A percentile compares a stretch with the other conserved stretches of the same genome.
These are phyloP conservation scores for Aphrocallistes beatrix DNA, from an alignment of 37 sponge, comb jelly and placozoan species.

Conservation along the genomic window DNA sequence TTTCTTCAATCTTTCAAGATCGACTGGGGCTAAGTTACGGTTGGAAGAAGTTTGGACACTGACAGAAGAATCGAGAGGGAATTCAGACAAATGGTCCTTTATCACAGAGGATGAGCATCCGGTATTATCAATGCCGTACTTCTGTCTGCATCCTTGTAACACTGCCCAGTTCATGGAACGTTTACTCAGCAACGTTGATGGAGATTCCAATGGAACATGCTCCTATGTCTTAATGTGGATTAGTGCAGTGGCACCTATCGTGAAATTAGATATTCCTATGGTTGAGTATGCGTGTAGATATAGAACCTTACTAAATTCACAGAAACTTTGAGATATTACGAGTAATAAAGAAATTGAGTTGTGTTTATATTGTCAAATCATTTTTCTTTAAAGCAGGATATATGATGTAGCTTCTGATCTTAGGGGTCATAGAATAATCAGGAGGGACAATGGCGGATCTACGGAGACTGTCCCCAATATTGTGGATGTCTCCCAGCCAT, in stretches of 20 bases:
- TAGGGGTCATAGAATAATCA: too few species aligned
- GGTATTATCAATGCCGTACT: constrained; percentile 53
- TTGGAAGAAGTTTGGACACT: constrained; percentile 59
- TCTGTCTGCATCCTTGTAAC: constrained; percentile 80
- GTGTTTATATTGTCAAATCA: too few species aligned
- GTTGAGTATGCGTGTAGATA: too few species aligned
- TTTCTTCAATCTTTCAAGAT: constrained; percentile 51
- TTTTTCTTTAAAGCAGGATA: too few species aligned
- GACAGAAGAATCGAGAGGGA: constrained; percentile 17
- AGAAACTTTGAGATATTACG: too few species aligned
- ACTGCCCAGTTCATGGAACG: constrained; percentile 56
- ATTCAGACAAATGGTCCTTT: constrained; percentile 33
- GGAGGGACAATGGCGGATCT: too few species aligned
- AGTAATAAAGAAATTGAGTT: too few species aligned
- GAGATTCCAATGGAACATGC: background rate
- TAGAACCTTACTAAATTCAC: too few species aligned
- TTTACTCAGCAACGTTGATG: background rate
- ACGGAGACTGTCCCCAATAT: too few species aligned
- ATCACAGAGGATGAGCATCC: constrained; percentile 83
- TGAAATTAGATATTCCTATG: background rate
- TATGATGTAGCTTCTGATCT: too few species aligned
- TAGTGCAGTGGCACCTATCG: background rate
- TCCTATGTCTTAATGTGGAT: background rate
- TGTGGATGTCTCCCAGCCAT: too few species aligned
- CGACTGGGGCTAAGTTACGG: constrained; percentile 38